Evolutionary conservation across 2,113 vertebrate genomes (phyloP), one percentile per base, ranked within the genome.

Genomic region (Sitta europaea): DNA sequence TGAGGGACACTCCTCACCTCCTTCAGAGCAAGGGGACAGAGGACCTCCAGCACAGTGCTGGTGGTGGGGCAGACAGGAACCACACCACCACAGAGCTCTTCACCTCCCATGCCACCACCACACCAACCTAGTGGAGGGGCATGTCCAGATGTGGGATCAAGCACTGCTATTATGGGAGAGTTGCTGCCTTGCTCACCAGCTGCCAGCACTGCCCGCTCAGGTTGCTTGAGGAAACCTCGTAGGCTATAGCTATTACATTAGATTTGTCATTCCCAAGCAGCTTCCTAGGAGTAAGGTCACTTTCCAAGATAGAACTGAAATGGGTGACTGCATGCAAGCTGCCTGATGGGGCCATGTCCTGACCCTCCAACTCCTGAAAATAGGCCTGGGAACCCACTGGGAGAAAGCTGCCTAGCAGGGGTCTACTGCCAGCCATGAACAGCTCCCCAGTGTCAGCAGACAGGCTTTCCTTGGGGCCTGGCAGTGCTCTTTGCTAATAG

Each of bases 21-120:
- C 31, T 42, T 63, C 12, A 70, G 9, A 80, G 17, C 36, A 87
- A 92, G 18, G 11, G n/a, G 31, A 70, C 68, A 74, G 31, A 35
- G 7, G 13, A 18, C 31, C 2, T 2, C 14, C 5, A 57, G 22
- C 42, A 48, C 14, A 53, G 21, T 2, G 18, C 0, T 5, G 4
- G 42, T n/a, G 53, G 27, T 1, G 3, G 31, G 22, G 28, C 31
- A 62, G 35, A 79, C 17, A 71, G 27, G 6, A 91, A 16, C 48
- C 66, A 38, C 0, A 3, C 10, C 43, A 65, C 43, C 17, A 4
- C 33, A 70, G 8, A 55, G 4, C 50, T 58, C 43, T 42, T 47
- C 54, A n/a, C 13, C 29, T 70, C 35, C 43, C 24, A 31, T 16
- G 23, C 20, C 57, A 50, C 8, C 8, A 2, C 38, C 27, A 19